Percentiles rank a stretch among this genome's conserved stretches.
These are phyloP conservation scores for Neogale vison DNA, from an alignment of 2,113 vertebrate species.

Conservation along the genomic window DNA sequence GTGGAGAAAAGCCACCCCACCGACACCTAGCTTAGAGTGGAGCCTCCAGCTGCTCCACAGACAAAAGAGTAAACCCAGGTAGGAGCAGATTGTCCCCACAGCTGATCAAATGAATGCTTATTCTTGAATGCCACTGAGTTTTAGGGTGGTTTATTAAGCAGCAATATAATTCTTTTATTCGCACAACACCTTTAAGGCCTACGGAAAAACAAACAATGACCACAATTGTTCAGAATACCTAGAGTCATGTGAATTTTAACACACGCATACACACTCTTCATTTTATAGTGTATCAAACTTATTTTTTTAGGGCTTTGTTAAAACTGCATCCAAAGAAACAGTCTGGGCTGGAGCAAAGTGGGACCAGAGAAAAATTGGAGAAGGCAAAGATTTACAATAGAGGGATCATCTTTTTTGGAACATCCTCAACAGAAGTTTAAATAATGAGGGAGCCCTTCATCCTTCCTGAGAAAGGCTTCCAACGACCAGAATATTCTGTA, in stretches of 20 bases:
- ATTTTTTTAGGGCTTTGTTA: conserved; percentile 10
- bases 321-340: conserved; percentile 36
- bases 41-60: not conserved
- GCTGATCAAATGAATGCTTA: not conserved
- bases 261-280: not conserved
- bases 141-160: not conserved
- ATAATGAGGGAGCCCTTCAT: not conserved
- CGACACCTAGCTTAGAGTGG: not conserved
- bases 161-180: not conserved
- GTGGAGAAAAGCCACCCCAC: not conserved
- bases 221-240: conserved; percentile 10
- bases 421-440: not conserved
- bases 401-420: not conserved
- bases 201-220: not conserved
- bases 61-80: not conserved
- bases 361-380: not conserved
- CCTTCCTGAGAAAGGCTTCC: not conserved
- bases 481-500: not conserved
- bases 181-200: not conserved
- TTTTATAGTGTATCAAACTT: not conserved
- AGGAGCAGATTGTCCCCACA: not conserved
- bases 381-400: not conserved
- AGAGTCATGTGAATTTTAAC: not conserved
- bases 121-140: not conserved
- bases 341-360: not conserved